Conservation (phyloP, 1,140 invertebrate species). For the Drosophila bocqueti region DNA sequence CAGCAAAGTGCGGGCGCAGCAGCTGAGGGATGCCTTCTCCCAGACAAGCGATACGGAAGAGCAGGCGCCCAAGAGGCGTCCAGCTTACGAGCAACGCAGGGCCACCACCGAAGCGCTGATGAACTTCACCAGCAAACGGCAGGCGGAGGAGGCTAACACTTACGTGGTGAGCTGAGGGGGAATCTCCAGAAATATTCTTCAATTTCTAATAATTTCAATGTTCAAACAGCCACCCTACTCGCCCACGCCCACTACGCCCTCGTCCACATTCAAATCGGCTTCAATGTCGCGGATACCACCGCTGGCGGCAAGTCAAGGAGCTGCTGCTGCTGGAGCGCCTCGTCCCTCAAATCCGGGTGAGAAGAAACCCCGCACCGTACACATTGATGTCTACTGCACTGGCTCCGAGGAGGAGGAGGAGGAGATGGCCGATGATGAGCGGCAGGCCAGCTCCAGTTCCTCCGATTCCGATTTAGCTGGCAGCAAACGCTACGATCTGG, state of each 20-base stretch:
- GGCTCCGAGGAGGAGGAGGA: slow-evolving; percentile 88
- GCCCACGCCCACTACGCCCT: slow-evolving; percentile 65
- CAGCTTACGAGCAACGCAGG: slow-evolving; percentile 73
- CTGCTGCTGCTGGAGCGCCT: not conserved
- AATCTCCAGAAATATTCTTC: not conserved
- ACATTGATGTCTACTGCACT: slow-evolving; percentile 92
- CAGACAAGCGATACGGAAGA: slow-evolving; percentile 83
- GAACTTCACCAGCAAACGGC: slow-evolving; percentile 58
- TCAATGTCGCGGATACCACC: slow-evolving; percentile 75
- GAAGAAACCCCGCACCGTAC: slow-evolving; percentile 89
- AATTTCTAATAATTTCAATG: not conserved
- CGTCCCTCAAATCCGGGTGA: slow-evolving; percentile 73
- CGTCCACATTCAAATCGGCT: slow-evolving; percentile 77
- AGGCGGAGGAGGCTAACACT: slow-evolving; percentile 77
- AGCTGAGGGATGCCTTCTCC: slow-evolving; percentile 80
- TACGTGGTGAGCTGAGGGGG: slow-evolving; percentile 60
- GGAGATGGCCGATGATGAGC: slow-evolving; percentile 86
- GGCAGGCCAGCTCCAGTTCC: slow-evolving; percentile 85
- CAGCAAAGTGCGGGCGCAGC: slow-evolving; percentile 72
- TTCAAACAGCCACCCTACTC: slow-evolving; percentile 58
- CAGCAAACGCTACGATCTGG: slow-evolving; percentile 67
- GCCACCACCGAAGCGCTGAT: slow-evolving; percentile 76
- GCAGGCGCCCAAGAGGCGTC: slow-evolving; percentile 40
- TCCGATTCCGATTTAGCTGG: slow-evolving; percentile 50
- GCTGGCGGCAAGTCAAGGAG: slow-evolving; percentile 21